Evolutionary conservation across 2,113 vertebrate species (phyloP).

Genomic region (Hippopotamus amphibius): DNA sequence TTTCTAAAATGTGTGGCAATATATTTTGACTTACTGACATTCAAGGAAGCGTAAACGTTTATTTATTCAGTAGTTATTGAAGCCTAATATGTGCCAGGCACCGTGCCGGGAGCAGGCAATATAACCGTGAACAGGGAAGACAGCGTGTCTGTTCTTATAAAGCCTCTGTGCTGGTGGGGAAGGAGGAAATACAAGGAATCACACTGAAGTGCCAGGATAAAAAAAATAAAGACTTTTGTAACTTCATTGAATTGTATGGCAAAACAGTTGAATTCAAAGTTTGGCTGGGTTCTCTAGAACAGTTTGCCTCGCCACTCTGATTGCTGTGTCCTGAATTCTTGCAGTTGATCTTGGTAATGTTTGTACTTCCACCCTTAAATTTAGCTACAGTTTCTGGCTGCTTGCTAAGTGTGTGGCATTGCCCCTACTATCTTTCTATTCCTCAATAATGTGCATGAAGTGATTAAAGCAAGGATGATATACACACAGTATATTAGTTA

Average conservation of each 20-base stretch:
- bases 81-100: neutral
- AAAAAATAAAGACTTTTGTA: neutral
- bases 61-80: conserved; percentile 21
- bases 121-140: neutral
- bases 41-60: neutral
- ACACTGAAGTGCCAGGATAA: neutral
- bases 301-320: neutral
- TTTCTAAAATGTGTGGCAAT: conserved; percentile 18
- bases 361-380: neutral
- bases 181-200: neutral
- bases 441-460: neutral
- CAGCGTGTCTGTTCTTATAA: neutral
- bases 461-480: neutral
- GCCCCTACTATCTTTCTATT: neutral
- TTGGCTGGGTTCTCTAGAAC: neutral
- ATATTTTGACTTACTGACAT: conserved; percentile 48
- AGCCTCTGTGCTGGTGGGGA: neutral
- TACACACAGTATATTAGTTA: neutral
- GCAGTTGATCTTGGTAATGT: neutral
- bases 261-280: neutral
- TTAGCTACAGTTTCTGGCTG: neutral
- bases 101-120: neutral
- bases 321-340: neutral
- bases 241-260: neutral
- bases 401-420: neutral